phyloP scores from a whole-genome alignment of 2,888 invertebrate species.

The Harmothoe impar region DNA sequence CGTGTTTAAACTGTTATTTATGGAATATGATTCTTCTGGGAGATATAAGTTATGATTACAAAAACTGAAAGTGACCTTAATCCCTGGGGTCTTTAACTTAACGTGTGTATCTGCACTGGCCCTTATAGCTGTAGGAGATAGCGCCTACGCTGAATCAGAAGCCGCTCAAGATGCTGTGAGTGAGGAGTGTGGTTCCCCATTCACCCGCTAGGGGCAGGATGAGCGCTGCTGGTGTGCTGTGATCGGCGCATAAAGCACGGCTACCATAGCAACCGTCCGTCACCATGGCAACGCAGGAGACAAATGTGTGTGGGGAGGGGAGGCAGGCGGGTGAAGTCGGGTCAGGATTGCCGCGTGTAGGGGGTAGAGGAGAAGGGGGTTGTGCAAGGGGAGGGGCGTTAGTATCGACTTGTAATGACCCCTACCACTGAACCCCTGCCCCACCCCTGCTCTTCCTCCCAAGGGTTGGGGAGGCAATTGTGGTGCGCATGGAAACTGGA shows the following conservation, averaged over 20 bases:
- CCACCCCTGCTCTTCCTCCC: neutral
- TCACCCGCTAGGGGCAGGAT: no score
- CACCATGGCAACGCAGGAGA: slow-evolving; percentile 43
- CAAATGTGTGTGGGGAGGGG: slow-evolving; percentile 29
- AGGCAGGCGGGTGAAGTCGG: neutral
- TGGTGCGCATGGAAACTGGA: neutral
- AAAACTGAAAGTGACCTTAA: no score
- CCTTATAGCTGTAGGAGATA: no score
- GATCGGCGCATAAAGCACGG: slow-evolving; percentile 13
- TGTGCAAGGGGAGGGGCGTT: neutral
- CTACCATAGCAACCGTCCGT: slow-evolving; percentile 24
- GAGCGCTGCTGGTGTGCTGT: neutral
- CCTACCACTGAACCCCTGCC: neutral
- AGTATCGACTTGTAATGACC: slow-evolving; percentile 23
- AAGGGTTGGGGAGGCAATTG: neutral
- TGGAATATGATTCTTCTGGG: no score
- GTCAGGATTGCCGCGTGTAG: neutral
- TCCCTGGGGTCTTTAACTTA: no score
- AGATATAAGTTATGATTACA: no score
- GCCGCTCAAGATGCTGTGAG: no score
- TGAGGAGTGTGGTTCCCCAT: no score
- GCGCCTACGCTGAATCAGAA: no score
- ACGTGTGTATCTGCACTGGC: no score
- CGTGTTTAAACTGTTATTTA: no score
- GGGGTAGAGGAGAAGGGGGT: neutral